Evolutionary conservation across 2,888 invertebrate genomes (phyloP).

Genomic region (Camptogramma bilineatum): DNA sequence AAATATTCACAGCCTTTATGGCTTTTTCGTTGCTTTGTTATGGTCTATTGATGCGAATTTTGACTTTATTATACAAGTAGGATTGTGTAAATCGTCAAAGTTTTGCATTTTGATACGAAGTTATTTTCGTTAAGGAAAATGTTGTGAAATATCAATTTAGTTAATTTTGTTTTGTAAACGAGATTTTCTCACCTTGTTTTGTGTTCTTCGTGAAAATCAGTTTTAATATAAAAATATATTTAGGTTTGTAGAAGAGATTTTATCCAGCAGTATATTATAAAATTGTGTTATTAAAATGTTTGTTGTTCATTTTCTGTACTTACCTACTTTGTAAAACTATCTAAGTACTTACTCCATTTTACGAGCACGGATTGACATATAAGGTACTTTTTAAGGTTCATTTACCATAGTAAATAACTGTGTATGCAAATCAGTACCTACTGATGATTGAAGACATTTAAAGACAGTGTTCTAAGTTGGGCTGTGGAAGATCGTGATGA

Average conservation of each 20-base stretch:
- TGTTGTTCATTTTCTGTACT: too few species aligned
- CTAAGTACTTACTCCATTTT: too few species aligned
- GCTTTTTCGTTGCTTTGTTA: not conserved
- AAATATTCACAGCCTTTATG: constrained; percentile 6
- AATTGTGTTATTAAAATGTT: too few species aligned
- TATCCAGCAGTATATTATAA: not conserved
- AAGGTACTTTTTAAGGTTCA: too few species aligned
- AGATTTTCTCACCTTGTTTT: not conserved
- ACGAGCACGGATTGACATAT: too few species aligned
- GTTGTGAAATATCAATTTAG: constrained; percentile 1
- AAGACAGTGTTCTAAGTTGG: too few species aligned
- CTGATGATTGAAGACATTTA: too few species aligned
- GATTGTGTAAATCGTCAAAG: not conserved
- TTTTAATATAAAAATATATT: constrained; percentile 1
- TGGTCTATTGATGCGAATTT: not conserved
- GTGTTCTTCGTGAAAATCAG: not conserved
- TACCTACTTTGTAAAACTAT: too few species aligned
- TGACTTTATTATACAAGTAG: not conserved
- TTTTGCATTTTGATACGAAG: not conserved
- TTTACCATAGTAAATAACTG: too few species aligned
- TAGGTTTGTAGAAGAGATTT: not conserved
- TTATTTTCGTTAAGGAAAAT: not conserved
- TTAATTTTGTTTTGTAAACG: not conserved
- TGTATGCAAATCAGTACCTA: too few species aligned
- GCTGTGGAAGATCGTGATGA: too few species aligned